Percentiles rank a stretch among this genome's conserved stretches.
Evolutionary conservation across 2,113 vertebrate genomes (phyloP).

Genomic region (Hemibagrus wyckioides): DNA sequence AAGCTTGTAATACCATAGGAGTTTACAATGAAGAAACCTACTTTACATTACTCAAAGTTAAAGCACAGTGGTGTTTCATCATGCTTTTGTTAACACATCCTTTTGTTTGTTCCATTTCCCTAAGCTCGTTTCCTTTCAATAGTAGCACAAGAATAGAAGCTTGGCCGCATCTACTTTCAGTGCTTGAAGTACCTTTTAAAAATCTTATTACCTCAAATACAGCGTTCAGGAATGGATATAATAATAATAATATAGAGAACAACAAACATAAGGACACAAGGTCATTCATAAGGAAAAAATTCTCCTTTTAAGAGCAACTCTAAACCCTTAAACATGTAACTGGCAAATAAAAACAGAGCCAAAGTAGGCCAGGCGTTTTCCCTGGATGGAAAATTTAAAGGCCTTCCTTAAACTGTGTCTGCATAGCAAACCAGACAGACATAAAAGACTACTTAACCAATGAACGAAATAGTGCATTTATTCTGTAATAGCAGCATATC

Average conservation of each 20-base stretch:
- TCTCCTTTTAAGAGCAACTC: not conserved
- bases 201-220: not conserved
- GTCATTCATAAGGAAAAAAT: not conserved
- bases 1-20: not conserved
- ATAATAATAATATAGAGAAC: not conserved
- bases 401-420: not conserved
- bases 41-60: not conserved
- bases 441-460: not conserved
- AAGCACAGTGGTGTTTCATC: not conserved
- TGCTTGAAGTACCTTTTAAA: not conserved
- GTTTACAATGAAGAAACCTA: not conserved
- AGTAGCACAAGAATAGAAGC: not conserved
- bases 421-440: not conserved
- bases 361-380: not conserved
- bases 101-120: slow-evolving; percentile 39
- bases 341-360: not conserved
- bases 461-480: not conserved
- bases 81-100: slow-evolving; percentile 7
- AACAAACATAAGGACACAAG: not conserved
- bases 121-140: slow-evolving; percentile 29
- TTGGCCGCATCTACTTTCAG: not conserved
- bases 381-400: not conserved
- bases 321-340: not conserved
- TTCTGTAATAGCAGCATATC: not conserved
- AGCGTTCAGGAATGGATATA: not conserved